A percentile compares a stretch with the other conserved stretches of the same genome.
phyloP scores from a whole-genome alignment of 2,113 vertebrate species.

The Nanger granti region DNA sequence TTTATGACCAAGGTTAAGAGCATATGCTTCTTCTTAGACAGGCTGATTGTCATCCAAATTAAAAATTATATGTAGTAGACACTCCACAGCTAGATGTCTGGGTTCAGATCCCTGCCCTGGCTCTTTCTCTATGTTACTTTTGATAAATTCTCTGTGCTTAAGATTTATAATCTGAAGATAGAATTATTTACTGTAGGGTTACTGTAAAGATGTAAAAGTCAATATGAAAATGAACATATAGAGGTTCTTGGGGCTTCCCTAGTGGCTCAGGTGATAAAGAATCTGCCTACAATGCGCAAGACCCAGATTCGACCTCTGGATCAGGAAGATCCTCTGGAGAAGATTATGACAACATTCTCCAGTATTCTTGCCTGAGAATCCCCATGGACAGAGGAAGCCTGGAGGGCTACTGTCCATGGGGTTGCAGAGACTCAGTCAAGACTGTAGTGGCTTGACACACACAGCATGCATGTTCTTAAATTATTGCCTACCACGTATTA shows the following conservation, averaged over 20 bases:
- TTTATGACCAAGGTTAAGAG: background rate
- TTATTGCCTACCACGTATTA: background rate
- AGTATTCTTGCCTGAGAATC: background rate
- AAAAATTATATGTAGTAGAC: background rate
- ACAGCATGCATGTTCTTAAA: background rate
- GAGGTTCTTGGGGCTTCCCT: background rate
- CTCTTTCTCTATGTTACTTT: background rate
- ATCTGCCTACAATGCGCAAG: background rate
- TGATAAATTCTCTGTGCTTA: background rate
- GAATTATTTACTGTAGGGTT: background rate
- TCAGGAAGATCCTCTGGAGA: background rate
- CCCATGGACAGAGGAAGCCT: background rate
- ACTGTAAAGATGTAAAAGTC: background rate
- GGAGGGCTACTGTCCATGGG: background rate
- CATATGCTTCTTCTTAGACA: background rate
- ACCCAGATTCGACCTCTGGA: background rate
- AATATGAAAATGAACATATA: background rate
- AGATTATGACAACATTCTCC: background rate
- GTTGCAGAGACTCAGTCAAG: accelerated
- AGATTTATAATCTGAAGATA: background rate
- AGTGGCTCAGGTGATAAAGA: background rate
- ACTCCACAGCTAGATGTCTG: background rate
- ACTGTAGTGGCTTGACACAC: background rate
- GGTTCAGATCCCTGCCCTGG: background rate
- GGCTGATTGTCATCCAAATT: background rate